Evolutionary conservation across 2,113 vertebrate species (phyloP).

Genomic region (Excalfactoria chinensis): DNA sequence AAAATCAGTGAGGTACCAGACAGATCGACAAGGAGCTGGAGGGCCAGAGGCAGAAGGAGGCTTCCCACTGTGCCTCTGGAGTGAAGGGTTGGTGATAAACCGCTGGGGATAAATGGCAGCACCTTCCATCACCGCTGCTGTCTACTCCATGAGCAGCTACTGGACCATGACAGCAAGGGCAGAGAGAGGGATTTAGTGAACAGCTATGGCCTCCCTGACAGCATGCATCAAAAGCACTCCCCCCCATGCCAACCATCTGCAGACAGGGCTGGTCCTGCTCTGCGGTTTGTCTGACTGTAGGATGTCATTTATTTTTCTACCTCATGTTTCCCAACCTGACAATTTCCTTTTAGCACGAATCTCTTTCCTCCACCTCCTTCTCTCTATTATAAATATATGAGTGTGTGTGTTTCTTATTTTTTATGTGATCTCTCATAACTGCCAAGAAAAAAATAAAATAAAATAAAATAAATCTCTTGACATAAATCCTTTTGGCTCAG

Average conservation of each 20-base stretch:
- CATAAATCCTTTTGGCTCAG: neutral
- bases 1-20: neutral
- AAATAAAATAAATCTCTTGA: neutral
- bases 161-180: neutral
- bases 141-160: neutral
- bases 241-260: rapidly evolving
- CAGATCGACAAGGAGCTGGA: neutral
- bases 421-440: neutral
- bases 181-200: slow-evolving; percentile 24
- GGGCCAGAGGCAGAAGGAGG: neutral
- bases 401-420: neutral
- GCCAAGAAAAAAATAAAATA: neutral
- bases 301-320: neutral
- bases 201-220: neutral
- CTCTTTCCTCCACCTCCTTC: neutral
- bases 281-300: neutral
- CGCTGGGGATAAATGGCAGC: neutral
- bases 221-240: neutral
- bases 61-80: neutral
- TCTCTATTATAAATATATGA: neutral
- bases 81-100: neutral
- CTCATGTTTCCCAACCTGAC: neutral
- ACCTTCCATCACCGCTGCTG: neutral
- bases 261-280: neutral
- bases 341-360: neutral